phyloP scores from a whole-genome alignment of 2,797 vertebrate species.

The Hydrophis major region DNA sequence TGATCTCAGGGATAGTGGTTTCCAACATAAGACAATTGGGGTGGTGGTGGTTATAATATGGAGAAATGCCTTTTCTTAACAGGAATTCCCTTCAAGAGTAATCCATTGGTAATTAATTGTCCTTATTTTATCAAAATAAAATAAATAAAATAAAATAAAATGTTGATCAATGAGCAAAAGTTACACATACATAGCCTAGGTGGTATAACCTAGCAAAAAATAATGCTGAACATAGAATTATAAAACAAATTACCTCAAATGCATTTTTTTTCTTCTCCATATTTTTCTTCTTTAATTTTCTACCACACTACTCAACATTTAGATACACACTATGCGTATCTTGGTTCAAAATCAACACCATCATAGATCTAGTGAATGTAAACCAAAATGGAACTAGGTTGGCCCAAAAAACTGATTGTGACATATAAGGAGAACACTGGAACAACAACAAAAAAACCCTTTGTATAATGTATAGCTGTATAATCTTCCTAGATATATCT shows the following conservation, averaged over 20 bases:
- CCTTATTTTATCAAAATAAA: not conserved
- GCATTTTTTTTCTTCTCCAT: not conserved
- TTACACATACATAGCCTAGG: not conserved
- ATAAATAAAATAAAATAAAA: not conserved
- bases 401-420: not conserved
- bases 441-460: not conserved
- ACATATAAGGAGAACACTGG: not conserved
- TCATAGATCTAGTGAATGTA: not conserved
- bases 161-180: not conserved
- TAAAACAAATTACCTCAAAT: not conserved
- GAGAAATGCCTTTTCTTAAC: not conserved
- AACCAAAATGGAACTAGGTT: not conserved
- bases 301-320: not conserved
- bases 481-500: not conserved
- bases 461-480: not conserved
- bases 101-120: not conserved
- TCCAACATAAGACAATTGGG: not conserved
- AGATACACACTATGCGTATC: not conserved
- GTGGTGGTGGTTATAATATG: not conserved
- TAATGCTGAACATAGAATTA: not conserved
- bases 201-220: not conserved
- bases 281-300: not conserved
- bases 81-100: not conserved
- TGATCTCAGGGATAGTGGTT: not conserved
- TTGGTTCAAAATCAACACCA: not conserved